Base-by-base conservation (phyloP, 1,140 invertebrate species). In the Trichonephila inaurata region DNA sequence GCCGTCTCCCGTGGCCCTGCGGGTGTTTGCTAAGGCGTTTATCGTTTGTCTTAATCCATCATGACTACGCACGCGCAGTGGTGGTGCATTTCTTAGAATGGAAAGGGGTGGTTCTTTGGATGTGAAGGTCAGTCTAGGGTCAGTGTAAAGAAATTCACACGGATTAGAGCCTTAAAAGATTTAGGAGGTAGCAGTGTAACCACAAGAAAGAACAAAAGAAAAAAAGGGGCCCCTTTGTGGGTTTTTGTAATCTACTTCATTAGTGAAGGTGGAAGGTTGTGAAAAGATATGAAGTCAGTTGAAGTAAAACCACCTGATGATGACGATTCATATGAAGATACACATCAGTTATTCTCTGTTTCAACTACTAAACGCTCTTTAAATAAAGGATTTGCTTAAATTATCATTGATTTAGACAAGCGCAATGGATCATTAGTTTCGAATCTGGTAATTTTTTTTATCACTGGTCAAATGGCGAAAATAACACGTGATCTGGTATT, bases 41-140 rank as follows among this genome's bases (percentile, higher is more conserved):
- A 87, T 64, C 58, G 85, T 64, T 40, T 64, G 85, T 62, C 85
- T 19, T 64, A 44, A 87, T 87, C 85, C 24, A 87, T 87, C 85
- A 87, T 58, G 28, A n/a, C 6, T 18, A 40, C 60, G 85, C 85
- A 86, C 83, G 60, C 85, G 85, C 85, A 21, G n/a, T 82, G 16
- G 33, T 51, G 19, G 77, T 82, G 8, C 77, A 19, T 24, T 83
- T 58, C 82, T 14, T 58, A 58, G 82, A 58, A 60, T 77, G 69
- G 16, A 24, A 77, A 77, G 69, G 69, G 69, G 69, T 77, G 69
- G 69, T 77, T 77, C 69, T 33, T 6, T 5, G 28, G 28, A 14
- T 28, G 18, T 3, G 16, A 28, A 40, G 69, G 69, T 77, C 69
- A 77, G 3, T 18, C 28, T 24, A 14, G 28, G 69, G 28, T 77